Conservation (phyloP, 2,888 invertebrate species). For the Drosophila tanythrix region DNA sequence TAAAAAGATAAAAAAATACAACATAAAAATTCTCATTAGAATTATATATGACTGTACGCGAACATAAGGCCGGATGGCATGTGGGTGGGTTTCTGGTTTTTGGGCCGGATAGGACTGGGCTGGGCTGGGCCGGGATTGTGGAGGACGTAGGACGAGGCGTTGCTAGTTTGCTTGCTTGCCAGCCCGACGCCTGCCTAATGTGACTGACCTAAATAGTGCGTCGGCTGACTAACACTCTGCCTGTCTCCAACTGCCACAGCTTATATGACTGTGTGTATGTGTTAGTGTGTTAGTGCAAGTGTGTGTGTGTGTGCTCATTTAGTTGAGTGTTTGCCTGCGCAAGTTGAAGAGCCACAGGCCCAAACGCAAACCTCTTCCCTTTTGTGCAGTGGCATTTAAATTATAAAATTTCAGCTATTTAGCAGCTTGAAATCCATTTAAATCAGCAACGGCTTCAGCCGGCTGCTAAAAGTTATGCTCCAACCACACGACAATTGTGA, state of each 20-base stretch:
- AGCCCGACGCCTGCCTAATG: constrained; percentile 73
- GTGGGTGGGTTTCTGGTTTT: constrained; percentile 8
- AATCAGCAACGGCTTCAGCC: constrained; percentile 44
- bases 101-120: neutral
- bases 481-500: constrained; percentile 28
- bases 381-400: constrained; percentile 60
- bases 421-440: constrained; percentile 71
- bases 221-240: constrained; percentile 57
- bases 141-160: constrained; percentile 20
- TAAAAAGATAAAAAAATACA: constrained; percentile 28
- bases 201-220: constrained; percentile 82
- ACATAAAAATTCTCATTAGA: constrained; percentile 74
- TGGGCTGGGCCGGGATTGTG: neutral
- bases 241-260: constrained; percentile 25
- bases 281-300: constrained; percentile 16
- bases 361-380: constrained; percentile 13
- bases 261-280: neutral
- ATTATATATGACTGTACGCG: constrained; percentile 46
- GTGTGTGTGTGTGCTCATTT: constrained; percentile 67
- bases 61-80: constrained; percentile 31
- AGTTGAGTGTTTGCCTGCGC: constrained; percentile 62
- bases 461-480: constrained; percentile 38
- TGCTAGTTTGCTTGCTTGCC: constrained; percentile 41
- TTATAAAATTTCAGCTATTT: constrained; percentile 74
- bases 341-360: constrained; percentile 55